Evolutionary conservation across 2,113 vertebrate genomes (phyloP), one percentile per base, ranked within the genome.

Genomic region (Ciconia maguari): DNA sequence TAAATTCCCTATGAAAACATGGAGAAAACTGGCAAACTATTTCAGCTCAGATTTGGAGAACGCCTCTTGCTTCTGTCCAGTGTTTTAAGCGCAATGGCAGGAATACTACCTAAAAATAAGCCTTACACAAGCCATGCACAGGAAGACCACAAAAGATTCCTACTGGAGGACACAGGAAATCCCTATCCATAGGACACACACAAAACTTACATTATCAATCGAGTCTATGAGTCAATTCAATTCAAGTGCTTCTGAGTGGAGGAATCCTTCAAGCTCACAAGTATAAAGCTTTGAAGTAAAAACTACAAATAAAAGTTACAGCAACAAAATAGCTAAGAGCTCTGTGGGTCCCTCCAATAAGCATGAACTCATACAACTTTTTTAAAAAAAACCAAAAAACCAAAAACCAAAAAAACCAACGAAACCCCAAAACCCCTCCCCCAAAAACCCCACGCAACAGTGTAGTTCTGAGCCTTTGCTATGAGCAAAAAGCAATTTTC

Each of bases 401-500:
- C 30, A 68, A 48, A 38, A 16, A 46, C 9, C 17, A n/a, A 36
- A 61, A 36, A n/a, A 32, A 52, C 13, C 7, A 52, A 57, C 4
- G 44, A 42, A 26, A 38, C 38, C 38, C 38, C 38, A 38, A 38
- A 38, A 38, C 38, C 38, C 38, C 38, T 38, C 38, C 38, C 38
- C 38, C 38, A n/a, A 55, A 11, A 27, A 11, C 16, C 9, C 18
- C 30, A 57, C 20, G 11, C 42, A 57, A 60, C 29, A 18, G 34
- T 38, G 18, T 49, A n/a, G 38, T 64, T 71, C 44, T 55, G 65
- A 79, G 24, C 72, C 10, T 96, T 93, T 60, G 11, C 34, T 86
- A 85, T 58, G 54, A 93, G 36, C 30, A 92, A 93, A 96, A 95
- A 60, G 8, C 19, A 97, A 87, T 93, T 95, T 97, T 93, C 71